phyloP scores from a whole-genome alignment of 1,140 invertebrate genomes.

The Trialeurodes vaporariorum region DNA sequence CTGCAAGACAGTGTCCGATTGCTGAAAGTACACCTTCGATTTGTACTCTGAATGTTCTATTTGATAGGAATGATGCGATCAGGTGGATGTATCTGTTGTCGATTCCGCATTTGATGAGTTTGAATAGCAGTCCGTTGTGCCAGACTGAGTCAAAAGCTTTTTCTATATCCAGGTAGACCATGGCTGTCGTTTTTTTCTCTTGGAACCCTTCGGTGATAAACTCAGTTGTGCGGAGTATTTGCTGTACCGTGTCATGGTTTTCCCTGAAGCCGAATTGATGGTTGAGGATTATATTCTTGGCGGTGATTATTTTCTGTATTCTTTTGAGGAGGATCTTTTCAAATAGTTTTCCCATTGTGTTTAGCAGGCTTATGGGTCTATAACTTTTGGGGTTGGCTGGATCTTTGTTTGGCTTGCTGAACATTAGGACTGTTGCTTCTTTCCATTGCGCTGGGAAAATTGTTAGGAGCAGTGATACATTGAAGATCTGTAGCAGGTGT shows the following conservation, averaged over 20 bases:
- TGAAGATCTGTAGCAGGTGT: slow-evolving; percentile 27
- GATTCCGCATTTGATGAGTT: slow-evolving; percentile 22
- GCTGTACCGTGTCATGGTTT: slow-evolving; percentile 29
- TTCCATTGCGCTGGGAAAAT: slow-evolving; percentile 30
- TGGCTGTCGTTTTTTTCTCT: slow-evolving; percentile 24
- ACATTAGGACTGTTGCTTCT: slow-evolving; percentile 29
- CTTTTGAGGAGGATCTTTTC: slow-evolving; percentile 27
- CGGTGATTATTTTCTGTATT: too few species aligned
- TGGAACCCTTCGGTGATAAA: slow-evolving; percentile 29
- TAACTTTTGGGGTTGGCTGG: slow-evolving; percentile 24
- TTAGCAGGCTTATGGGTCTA: slow-evolving; percentile 32
- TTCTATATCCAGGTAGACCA: slow-evolving; percentile 32
- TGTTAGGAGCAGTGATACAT: slow-evolving; percentile 23
- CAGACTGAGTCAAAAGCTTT: slow-evolving; percentile 36
- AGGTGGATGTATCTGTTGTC: slow-evolving; percentile 3
- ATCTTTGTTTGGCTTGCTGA: slow-evolving; percentile 34
- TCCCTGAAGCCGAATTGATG: slow-evolving; percentile 34
- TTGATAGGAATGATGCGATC: slow-evolving; percentile 11
- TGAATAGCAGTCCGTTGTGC: slow-evolving; percentile 30
- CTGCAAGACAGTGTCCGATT: neutral
- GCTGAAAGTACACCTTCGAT: neutral
- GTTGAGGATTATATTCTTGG: too few species aligned
- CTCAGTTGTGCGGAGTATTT: slow-evolving; percentile 30
- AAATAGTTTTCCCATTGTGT: slow-evolving; percentile 26
- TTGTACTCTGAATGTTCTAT: slow-evolving; percentile 5